phyloP scores from a whole-genome alignment of 2,888 invertebrate genomes.

The Tetranychus truncatus region DNA sequence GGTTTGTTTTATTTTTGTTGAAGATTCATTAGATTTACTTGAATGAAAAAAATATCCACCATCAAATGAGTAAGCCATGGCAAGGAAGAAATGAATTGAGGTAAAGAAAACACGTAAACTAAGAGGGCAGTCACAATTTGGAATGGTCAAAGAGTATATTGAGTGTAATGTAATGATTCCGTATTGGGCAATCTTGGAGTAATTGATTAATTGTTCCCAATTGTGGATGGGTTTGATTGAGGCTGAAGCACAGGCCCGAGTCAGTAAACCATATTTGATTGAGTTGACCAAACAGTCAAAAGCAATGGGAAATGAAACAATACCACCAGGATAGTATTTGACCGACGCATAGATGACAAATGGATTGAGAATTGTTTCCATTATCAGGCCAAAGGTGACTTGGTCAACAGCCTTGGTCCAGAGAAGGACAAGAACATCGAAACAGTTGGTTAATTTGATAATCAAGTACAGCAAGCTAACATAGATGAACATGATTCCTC shows the following conservation, averaged over 20 bases:
- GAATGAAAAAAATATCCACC: background rate
- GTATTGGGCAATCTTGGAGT: background rate
- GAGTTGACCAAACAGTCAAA: background rate
- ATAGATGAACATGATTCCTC: constrained; percentile 8
- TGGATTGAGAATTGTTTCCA: constrained; percentile 8
- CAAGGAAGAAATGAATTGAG: constrained; percentile 4
- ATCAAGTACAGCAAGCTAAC: background rate
- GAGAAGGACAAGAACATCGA: background rate
- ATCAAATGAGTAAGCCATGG: background rate
- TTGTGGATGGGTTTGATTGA: constrained; percentile 2
- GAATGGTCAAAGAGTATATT: constrained; percentile 5
- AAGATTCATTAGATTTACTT: background rate
- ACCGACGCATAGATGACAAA: background rate
- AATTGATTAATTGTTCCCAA: constrained; percentile 4
- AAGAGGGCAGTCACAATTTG: background rate
- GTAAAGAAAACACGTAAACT: background rate
- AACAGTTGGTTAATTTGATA: background rate
- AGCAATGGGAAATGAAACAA: constrained; percentile 5
- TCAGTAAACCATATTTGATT: constrained; percentile 3
- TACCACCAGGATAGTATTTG: constrained; percentile 9
- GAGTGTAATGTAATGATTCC: background rate
- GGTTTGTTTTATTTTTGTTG: background rate
- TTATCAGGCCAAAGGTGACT: background rate
- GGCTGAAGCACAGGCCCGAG: background rate
- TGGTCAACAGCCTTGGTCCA: background rate